phyloP scores from a whole-genome alignment of 2,888 invertebrate species.

The Aplocera efformata region DNA sequence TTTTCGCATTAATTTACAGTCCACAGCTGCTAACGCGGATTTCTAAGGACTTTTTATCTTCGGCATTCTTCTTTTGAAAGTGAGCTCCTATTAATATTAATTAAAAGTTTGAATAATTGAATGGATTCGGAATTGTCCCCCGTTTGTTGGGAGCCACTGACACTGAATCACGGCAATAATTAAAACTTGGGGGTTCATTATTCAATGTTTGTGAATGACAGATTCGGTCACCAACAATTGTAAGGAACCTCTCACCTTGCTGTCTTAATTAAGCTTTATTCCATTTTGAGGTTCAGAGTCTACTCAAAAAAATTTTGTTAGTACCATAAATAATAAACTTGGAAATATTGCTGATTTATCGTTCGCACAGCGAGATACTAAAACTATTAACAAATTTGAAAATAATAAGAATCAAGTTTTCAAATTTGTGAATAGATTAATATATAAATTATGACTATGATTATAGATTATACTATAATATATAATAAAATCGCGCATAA shows the following conservation, averaged over 20 bases:
- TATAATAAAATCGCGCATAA: no score
- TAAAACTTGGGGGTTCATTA: constrained; percentile 68
- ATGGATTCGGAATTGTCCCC: constrained; percentile 72
- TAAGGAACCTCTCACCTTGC: constrained; percentile 19
- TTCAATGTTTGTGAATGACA: constrained; percentile 61
- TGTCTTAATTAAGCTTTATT: not conserved
- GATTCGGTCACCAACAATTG: constrained; percentile 37
- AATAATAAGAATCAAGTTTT: no score
- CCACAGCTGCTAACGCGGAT: constrained; percentile 74
- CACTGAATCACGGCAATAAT: constrained; percentile 70
- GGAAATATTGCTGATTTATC: no score
- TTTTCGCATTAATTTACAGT: constrained; percentile 78
- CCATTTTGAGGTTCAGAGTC: no score
- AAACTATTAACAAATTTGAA: no score
- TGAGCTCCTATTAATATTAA: constrained; percentile 79
- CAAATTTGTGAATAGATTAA: no score
- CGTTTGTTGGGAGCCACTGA: constrained; percentile 65
- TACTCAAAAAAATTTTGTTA: no score
- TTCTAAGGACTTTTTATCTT: constrained; percentile 74
- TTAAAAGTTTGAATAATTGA: constrained; percentile 80
- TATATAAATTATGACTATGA: no score
- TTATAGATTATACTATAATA: no score
- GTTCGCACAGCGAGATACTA: no score
- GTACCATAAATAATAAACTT: no score
- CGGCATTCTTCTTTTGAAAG: constrained; percentile 75